Conservation (phyloP, 2,888 invertebrate genomes). For the Saturnia pavonia region DNA sequence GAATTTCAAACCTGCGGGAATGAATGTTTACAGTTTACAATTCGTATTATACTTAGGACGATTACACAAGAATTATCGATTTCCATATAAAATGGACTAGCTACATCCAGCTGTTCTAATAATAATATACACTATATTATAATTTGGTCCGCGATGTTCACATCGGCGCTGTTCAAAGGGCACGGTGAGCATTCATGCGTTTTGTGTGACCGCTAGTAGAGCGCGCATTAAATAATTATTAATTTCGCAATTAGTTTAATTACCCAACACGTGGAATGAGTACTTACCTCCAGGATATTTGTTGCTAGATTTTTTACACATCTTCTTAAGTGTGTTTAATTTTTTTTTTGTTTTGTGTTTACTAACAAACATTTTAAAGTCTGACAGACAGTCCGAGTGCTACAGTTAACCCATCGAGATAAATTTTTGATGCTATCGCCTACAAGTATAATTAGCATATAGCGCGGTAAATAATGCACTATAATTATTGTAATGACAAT, state of each 20-base stretch:
- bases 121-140: slow-evolving; percentile 5
- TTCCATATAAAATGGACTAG: background rate
- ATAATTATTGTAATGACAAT: too few relatives aligned
- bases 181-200: slow-evolving; percentile 33
- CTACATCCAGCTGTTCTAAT: background rate
- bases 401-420: too few relatives aligned
- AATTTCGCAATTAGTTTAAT: slow-evolving; percentile 38
- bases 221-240: slow-evolving; percentile 36
- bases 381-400: too few relatives aligned
- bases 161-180: slow-evolving; percentile 32
- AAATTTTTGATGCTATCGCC: too few relatives aligned
- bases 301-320: slow-evolving; percentile 1
- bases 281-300: slow-evolving; percentile 5
- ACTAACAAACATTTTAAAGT: too few relatives aligned
- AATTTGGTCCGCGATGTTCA: slow-evolving; percentile 9
- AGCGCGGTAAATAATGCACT: too few relatives aligned
- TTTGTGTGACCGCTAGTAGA: slow-evolving; percentile 30
- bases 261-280: slow-evolving; percentile 22
- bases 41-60: background rate
- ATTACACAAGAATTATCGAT: background rate
- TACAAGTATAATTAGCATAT: too few relatives aligned
- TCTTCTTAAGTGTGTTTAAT: background rate
- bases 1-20: background rate
- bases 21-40: background rate
- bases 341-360: background rate